Conservation (phyloP, 2,888 invertebrate species). For the Linnaemya vulpina region DNA sequence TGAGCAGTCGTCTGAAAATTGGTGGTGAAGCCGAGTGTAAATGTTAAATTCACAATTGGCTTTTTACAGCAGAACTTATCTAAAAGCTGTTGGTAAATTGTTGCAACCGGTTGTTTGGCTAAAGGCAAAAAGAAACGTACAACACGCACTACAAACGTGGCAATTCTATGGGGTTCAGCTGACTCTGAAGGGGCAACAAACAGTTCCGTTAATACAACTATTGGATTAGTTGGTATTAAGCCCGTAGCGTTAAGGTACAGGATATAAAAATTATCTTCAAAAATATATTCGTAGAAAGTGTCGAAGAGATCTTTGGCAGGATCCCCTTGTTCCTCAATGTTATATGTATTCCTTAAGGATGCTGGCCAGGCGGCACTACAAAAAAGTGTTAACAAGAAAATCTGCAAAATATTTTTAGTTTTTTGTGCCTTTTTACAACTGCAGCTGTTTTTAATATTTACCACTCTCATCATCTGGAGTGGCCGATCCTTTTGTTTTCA, state of each 20-base stretch:
- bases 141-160: conserved; percentile 16
- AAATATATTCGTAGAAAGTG: conserved; percentile 4
- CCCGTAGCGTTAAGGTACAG: not conserved
- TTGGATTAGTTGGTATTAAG: not conserved
- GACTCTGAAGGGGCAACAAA: not conserved
- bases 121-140: not conserved
- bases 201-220: conserved; percentile 21
- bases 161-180: not conserved
- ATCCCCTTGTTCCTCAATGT: not conserved
- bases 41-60: conserved; percentile 35
- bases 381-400: not conserved
- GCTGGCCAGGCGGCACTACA: not conserved
- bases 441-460: not conserved
- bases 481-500: not conserved
- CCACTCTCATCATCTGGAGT: conserved; percentile 7
- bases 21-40: conserved; percentile 47
- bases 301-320: conserved; percentile 9
- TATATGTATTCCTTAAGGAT: not conserved
- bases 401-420: conserved; percentile 5
- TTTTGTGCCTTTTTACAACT: not conserved
- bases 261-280: conserved; percentile 2
- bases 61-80: conserved; percentile 15
- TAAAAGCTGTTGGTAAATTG: not conserved
- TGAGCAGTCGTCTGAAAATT: conserved; percentile 60
- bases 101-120: not conserved